Base-by-base conservation (phyloP, 2,888 invertebrate genomes). In the Dorcus parallelipipedus region DNA sequence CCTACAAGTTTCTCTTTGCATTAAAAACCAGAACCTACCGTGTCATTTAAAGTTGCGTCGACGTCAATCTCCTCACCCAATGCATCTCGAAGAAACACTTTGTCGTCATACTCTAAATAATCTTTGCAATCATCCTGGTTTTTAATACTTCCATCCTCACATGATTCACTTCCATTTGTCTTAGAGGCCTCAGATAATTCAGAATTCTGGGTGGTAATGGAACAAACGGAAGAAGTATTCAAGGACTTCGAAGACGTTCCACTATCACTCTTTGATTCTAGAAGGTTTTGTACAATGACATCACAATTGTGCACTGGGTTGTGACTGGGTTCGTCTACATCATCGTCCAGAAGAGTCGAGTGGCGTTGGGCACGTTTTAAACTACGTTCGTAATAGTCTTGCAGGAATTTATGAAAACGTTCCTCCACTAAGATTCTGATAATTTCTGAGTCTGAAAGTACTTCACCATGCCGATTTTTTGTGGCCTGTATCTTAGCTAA, bases 371-470 rank as follows among this genome's bases (percentile, higher is more conserved):
- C 23, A 9, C 61, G 55, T 45, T 52, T 47, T 39, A 47, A 55
- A 40, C 53, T 62, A 23, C 66, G 61, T 47, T 50, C 49, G 38
- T 53, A 52, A 47, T 60, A 60, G 20, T 56, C 10, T 42, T 60
- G 60, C 40, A 66, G 58, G 20, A 60, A 52, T 2, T 48, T 48
- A 9, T 51, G 52, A 45, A 65, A 67, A 59, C 61, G 61, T 50
- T 66, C 64, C 9, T 50, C 54, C 7, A 67, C 66, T 23, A 67
- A 51, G 33, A 58, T 54, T 10, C 59, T 61, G 33, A 67, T 54
- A 7, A 67, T 64, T 50, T 67, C 61, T 0, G 63, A 59, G 42
- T 67, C 67, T 20, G 20, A 23, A 17, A 20, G 17, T 10, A 3
- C 43, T 10, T 60, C 59, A 1, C 38, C 42, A 17, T 39, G 20